Evolutionary conservation across 2,797 vertebrate genomes (phyloP).

Genomic region (Lepidocolaptes lacrymiger): DNA sequence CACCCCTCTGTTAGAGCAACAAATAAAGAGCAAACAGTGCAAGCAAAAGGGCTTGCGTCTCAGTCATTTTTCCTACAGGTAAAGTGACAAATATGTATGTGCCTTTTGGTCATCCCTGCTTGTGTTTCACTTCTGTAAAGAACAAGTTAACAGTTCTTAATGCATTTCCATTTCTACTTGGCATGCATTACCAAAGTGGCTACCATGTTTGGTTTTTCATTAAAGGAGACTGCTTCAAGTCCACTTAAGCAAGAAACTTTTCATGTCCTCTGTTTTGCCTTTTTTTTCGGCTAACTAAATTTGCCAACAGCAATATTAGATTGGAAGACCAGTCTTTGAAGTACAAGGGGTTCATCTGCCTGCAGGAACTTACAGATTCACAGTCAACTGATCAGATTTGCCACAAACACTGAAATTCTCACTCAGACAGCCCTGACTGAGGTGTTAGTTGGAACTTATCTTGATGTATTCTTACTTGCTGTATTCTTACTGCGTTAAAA

Average conservation of each 20-base stretch:
- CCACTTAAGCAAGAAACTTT: not conserved
- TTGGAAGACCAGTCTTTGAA: not conserved
- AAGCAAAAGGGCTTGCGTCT: not conserved
- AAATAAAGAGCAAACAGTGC: not conserved
- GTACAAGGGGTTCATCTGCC: not conserved
- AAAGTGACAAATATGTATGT: fast-evolving
- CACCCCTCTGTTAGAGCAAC: not conserved
- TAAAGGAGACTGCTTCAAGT: not conserved
- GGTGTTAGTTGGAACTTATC: not conserved
- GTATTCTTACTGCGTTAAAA: not conserved
- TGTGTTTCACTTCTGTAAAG: not conserved
- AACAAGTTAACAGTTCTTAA: not conserved
- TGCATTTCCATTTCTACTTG: not conserved
- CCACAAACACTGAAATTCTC: not conserved
- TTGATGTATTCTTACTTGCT: not conserved
- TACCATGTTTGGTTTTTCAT: not conserved
- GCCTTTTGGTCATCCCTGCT: not conserved
- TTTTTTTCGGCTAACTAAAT: not conserved
- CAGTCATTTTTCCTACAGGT: not conserved
- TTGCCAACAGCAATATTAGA: not conserved
- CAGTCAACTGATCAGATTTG: not conserved
- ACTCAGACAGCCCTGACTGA: not conserved
- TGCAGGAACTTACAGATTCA: not conserved
- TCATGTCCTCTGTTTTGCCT: fast-evolving
- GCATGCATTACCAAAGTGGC: not conserved